phyloP scores from a whole-genome alignment of 23 tunicate species.

The Trididemnum nubilum region DNA sequence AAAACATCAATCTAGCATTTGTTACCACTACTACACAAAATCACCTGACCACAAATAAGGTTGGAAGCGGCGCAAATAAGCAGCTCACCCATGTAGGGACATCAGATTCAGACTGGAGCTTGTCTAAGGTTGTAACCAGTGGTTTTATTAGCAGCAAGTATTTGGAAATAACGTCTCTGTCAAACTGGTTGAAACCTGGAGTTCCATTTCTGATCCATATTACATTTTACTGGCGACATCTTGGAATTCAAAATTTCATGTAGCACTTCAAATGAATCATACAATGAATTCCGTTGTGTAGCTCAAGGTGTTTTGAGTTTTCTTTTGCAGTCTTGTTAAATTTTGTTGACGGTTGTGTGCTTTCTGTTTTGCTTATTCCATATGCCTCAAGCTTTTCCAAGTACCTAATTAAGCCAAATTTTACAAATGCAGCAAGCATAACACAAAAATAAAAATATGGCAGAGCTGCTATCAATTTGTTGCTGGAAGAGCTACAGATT shows the following conservation, averaged over 20 bases:
- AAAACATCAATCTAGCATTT: too few species aligned
- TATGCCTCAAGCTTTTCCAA: constrained; percentile 14
- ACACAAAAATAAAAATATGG: too few species aligned
- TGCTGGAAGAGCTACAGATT: not conserved
- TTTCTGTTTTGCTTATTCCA: constrained; percentile 16
- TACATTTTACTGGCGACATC: constrained; percentile 1
- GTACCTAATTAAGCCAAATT: constrained; percentile 21
- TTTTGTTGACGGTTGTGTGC: not conserved
- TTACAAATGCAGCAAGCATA: constrained; percentile 3
- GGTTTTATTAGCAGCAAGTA: constrained; percentile 14
- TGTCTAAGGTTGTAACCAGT: not conserved
- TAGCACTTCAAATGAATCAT: constrained; percentile 17
- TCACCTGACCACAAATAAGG: constrained; percentile 11
- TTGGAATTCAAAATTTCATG: constrained; percentile 4
- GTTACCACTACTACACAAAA: too few species aligned
- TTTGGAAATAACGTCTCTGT: constrained; percentile 10
- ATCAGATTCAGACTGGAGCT: not conserved
- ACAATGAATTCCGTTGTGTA: constrained; percentile 20
- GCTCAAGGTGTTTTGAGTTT: constrained; percentile 12
- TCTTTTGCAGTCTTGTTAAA: not conserved
- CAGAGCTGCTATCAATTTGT: not conserved
- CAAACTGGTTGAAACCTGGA: constrained; percentile 1
- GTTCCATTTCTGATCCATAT: not conserved
- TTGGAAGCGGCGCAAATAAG: constrained; percentile 7
- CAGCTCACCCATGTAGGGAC: too few species aligned